Evolutionary conservation across 2,797 vertebrate species (phyloP).

Genomic region (Cephalopachus bancanus): DNA sequence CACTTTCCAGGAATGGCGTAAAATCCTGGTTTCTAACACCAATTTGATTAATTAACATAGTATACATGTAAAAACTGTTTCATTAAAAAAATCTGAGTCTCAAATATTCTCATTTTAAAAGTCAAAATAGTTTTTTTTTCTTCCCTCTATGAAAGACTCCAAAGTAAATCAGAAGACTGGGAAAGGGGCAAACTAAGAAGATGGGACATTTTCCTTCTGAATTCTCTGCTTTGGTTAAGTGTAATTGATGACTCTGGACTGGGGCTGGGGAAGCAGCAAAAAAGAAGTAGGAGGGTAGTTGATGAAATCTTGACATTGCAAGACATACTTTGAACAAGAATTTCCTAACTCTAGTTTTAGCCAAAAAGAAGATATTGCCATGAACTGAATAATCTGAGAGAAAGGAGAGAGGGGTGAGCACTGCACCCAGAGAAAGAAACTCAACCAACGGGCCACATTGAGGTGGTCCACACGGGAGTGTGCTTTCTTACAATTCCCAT

Average conservation of each 20-base stretch:
- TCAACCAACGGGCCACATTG: not conserved
- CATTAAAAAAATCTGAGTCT: not conserved
- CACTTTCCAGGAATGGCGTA: not conserved
- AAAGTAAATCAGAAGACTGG: not conserved
- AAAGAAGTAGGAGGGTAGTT: not conserved
- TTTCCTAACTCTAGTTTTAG: conserved; percentile 33
- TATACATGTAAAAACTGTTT: not conserved
- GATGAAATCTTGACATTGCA: conserved; percentile 60
- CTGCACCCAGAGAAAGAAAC: not conserved
- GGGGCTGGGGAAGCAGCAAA: not conserved
- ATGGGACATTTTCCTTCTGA: not conserved
- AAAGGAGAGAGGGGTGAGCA: not conserved
- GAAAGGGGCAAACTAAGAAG: not conserved
- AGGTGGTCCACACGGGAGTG: accelerated
- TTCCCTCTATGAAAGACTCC: not conserved
- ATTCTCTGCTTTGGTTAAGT: not conserved
- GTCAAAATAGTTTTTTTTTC: not conserved
- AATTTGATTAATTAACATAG: not conserved
- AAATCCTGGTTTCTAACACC: not conserved
- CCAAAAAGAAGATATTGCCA: not conserved
- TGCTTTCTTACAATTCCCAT: not conserved
- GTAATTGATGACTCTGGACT: not conserved
- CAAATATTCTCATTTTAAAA: not conserved
- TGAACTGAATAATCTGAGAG: not conserved
- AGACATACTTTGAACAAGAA: conserved; percentile 12